A percentile compares a stretch with the other conserved stretches of the same genome.
phyloP scores from a whole-genome alignment of 2,888 invertebrate species.

The Chorisops tibialis region DNA sequence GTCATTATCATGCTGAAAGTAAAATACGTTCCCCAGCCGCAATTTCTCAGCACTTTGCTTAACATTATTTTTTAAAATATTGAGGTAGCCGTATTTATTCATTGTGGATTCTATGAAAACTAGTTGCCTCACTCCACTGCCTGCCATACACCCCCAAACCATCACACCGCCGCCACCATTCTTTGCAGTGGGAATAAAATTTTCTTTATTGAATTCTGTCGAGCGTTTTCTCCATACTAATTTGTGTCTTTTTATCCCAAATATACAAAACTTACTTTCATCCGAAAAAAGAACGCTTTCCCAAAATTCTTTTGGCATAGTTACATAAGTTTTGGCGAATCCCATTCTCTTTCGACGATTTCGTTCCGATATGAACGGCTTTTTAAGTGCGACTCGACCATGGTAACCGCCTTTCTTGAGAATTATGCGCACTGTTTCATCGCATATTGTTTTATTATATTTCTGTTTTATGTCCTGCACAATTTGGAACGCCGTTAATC shows the following conservation, averaged over 20 bases:
- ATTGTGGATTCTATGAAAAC: slow-evolving; percentile 7
- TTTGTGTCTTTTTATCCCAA: too few relatives aligned
- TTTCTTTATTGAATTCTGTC: background rate
- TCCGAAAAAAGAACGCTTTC: background rate
- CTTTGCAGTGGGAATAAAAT: slow-evolving; percentile 18
- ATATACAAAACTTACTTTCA: too few relatives aligned
- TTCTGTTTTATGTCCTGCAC: background rate
- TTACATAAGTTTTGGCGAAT: background rate
- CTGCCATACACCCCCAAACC: slow-evolving; percentile 27
- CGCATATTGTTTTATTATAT: slow-evolving; percentile 4
- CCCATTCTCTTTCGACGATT: background rate
- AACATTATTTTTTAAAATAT: background rate
- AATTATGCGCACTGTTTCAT: background rate
- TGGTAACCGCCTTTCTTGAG: background rate
- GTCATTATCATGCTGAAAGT: background rate
- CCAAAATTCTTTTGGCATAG: background rate
- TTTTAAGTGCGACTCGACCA: background rate
- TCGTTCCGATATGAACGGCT: background rate
- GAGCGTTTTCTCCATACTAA: background rate
- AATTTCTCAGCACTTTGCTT: background rate
- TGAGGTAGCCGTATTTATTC: background rate
- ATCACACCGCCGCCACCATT: slow-evolving; percentile 24
- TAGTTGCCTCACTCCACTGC: background rate
- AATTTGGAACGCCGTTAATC: background rate
- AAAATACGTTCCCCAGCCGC: background rate